Base-by-base conservation (phyloP, 2,888 invertebrate species). In the Euzophera pinguis region DNA sequence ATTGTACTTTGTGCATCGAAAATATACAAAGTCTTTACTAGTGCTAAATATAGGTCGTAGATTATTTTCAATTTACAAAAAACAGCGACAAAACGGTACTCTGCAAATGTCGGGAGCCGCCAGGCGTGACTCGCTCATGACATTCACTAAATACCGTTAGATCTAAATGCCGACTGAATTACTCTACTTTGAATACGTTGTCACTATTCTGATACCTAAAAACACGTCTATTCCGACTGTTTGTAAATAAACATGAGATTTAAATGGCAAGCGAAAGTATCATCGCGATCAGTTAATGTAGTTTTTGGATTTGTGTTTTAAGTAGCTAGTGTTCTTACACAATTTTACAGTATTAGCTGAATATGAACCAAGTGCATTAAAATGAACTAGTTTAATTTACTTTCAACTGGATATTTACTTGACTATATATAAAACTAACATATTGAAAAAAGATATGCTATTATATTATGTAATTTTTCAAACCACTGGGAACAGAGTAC, bases 191-290 rank as follows among this genome's bases (percentile, higher is more conserved):
- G 12, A 37, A 37, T 12, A 12, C 37, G n/a, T 37, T n/a, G 37
- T 12, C 12, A 12, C 27, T 12, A 8, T 0, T 6, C 35, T n/a
- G 35, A 35, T 35, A 35, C n/a, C 3, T 12, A 14, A 22, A 41
- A 17, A 41, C 9, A 17, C 22, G 22, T 16, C 39, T 6, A 41
- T n/a, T 22, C 22, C 41, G n/a, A 13, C 41, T 10, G 22, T 17
- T 4, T 1, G 41, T 22, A 22, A 22, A 41, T 41, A 29, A 43
- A 43, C 29, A 29, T 43, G 22, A 13, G 1, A 41, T 43, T 43
- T 22, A 43, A 29, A 43, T 43, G 27, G 12, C 13, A 43, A 10
- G 22, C 29, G 43, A 43, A 43, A 43, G 43, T 43, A 42, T 12
- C 10, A 37, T 9, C 32, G 32, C 10, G 32, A 32, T 32, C 32